Evolutionary conservation across 1,140 invertebrate genomes (phyloP).

Genomic region (Platorchestia sp.): DNA sequence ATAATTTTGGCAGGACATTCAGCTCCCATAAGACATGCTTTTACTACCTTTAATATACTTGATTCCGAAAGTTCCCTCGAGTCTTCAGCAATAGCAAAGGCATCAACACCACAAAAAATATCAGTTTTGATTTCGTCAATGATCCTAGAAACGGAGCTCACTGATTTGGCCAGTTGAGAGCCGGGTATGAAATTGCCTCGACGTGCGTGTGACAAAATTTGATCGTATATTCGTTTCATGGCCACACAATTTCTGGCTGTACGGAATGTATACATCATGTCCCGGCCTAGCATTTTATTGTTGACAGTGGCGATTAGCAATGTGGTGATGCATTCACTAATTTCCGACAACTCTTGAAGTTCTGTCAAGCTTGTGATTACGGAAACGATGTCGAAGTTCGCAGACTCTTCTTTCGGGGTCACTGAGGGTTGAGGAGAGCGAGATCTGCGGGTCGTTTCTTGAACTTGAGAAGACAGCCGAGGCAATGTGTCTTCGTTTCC

Average conservation of each 20-base stretch:
- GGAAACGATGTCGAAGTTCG: not conserved
- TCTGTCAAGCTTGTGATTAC: not conserved
- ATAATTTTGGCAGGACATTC: not conserved
- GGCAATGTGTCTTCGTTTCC: not conserved
- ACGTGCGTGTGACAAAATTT: not conserved
- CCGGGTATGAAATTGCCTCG: conserved; percentile 1
- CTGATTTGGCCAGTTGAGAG: not conserved
- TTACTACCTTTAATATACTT: not conserved
- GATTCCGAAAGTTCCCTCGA: not conserved
- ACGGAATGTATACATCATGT: not conserved
- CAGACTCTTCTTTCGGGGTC: not conserved
- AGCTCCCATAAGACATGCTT: not conserved
- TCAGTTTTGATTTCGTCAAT: conserved; percentile 17
- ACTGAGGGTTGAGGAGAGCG: not conserved
- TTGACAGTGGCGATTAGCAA: not conserved
- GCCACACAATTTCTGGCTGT: not conserved
- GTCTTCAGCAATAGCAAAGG: conserved; percentile 5
- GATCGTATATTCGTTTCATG: not conserved
- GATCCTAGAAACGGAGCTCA: not conserved
- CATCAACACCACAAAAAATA: conserved; percentile 31
- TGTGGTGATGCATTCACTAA: not conserved
- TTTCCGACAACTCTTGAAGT: not conserved
- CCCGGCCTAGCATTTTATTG: not conserved
- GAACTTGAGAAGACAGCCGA: not conserved
- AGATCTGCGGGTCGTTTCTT: not conserved